Evolutionary conservation across 2,113 vertebrate species (phyloP), one percentile per base, ranked within the genome.

Genomic region (Oreochromis niloticus): DNA sequence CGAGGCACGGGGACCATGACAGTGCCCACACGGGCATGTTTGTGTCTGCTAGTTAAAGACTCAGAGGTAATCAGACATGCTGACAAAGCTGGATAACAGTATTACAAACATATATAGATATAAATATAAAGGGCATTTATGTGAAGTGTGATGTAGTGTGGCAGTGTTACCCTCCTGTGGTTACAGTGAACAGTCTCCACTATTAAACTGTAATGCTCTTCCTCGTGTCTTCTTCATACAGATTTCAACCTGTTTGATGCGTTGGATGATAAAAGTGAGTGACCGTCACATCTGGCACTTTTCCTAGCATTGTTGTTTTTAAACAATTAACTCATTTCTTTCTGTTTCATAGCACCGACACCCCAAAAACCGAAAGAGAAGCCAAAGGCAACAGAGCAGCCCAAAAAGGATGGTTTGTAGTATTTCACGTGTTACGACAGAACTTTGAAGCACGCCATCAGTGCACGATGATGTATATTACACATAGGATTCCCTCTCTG

Each of bases 331-430:
- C 22, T 27, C 14, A 4, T 4, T 6, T 63, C 1, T 27, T 17
- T 10, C n/a, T 81, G 11, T 78, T 82, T 9, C 22, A 9, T 0
- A 56, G 54, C 9, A 24, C 71, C 88, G 16, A 56, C 81, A 3
- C 13, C 84, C 11, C 4, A 32, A 34, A 68, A 85, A 6, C 88
- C 91, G 4, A 81, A 85, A 85, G 80, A 85, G 13, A 1, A 13
- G 6, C 57, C 89, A 0, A 88, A 81, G 50, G 1, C 14, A 8
- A 56, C 88, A 4, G 59, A 46, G 39, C 57, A 80, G 12, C 82
- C 89, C 1, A 71, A 86, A 52, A 2, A 2, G 17, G 83, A 81
- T n/a, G 93, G 93, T 93, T 1, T 68, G 89, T 90, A 82, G 82
- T 14, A 2, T 39, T 24, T 36, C 8, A 39, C 3, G 5, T 39